A percentile compares a stretch with the other conserved stretches of the same genome.
Conservation (phyloP, 2,888 invertebrate genomes). For the Phyllotreta cruciferae region DNA sequence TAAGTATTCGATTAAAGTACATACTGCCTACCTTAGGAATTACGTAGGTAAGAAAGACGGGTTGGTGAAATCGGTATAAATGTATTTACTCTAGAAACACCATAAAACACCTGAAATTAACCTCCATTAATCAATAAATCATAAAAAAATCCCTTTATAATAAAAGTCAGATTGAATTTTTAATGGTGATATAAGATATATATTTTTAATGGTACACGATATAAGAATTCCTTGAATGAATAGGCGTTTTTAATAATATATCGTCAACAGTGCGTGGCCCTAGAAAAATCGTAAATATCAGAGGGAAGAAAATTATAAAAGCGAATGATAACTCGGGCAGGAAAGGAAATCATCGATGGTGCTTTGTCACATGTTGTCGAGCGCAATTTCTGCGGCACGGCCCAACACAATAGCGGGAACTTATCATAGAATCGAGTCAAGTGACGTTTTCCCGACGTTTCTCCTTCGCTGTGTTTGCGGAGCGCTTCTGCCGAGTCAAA, state of each 20-base stretch:
- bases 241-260: too few relatives aligned
- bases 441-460: conserved; percentile 40
- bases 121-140: too few relatives aligned
- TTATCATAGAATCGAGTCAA: conserved; percentile 45
- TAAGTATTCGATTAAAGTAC: too few relatives aligned
- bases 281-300: conserved; percentile 21
- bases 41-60: too few relatives aligned
- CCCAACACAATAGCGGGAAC: conserved; percentile 48
- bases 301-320: conserved; percentile 26
- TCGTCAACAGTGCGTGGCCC: not conserved
- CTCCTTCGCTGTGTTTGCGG: conserved; percentile 27
- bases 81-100: too few relatives aligned
- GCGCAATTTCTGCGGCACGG: conserved; percentile 42
- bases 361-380: conserved; percentile 45
- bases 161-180: too few relatives aligned
- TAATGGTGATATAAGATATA: too few relatives aligned
- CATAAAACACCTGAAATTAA: too few relatives aligned
- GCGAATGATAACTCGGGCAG: conserved; percentile 26
- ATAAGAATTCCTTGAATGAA: too few relatives aligned
- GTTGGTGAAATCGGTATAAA: too few relatives aligned
- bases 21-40: too few relatives aligned
- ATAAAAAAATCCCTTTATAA: not conserved
- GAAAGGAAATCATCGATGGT: conserved; percentile 41
- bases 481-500: conserved; percentile 31
- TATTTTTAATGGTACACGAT: too few relatives aligned